These are phyloP conservation scores for Petrocephalus schoutedeni DNA, from an alignment of 2,797 vertebrate species.

Conservation along the genomic window DNA sequence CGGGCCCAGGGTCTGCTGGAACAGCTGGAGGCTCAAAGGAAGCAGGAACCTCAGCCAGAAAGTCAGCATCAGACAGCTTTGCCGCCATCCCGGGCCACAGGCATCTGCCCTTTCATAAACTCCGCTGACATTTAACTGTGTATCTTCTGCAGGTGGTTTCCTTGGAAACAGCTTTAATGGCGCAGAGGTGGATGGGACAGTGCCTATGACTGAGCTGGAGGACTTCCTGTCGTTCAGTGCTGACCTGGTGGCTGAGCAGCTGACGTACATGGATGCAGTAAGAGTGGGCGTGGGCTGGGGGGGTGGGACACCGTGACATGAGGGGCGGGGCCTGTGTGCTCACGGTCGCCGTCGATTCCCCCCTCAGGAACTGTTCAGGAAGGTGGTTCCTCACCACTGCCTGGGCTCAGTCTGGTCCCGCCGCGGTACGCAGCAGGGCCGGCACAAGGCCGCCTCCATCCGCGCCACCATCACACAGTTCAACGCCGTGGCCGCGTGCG, in stretches of 20 bases:
- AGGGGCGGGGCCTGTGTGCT: neutral
- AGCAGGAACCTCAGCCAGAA: slow-evolving; percentile 60
- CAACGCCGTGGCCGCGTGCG: slow-evolving; percentile 79
- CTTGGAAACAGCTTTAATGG: slow-evolving; percentile 59
- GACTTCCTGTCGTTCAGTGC: slow-evolving; percentile 80
- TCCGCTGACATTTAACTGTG: neutral
- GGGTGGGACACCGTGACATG: neutral
- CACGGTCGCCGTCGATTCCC: neutral
- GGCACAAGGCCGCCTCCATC: slow-evolving; percentile 78
- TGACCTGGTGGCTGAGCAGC: slow-evolving; percentile 84
- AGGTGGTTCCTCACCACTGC: slow-evolving; percentile 88
- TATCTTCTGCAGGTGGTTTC: slow-evolving; percentile 68
- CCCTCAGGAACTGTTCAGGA: slow-evolving; percentile 82
- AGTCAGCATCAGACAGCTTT: slow-evolving; percentile 48
- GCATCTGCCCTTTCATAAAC: neutral
- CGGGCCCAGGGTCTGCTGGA: slow-evolving; percentile 77
- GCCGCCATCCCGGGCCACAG: neutral
- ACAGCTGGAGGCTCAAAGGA: slow-evolving; percentile 73
- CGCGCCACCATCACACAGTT: slow-evolving; percentile 90
- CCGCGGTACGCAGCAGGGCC: slow-evolving; percentile 84
- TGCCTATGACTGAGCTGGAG: slow-evolving; percentile 52
- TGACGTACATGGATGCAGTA: slow-evolving; percentile 94
- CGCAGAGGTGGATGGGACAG: slow-evolving; percentile 72
- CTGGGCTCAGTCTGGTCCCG: slow-evolving; percentile 89
- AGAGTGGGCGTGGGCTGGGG: slow-evolving; percentile 29